phyloP scores from a whole-genome alignment of 2,113 vertebrate species.

The Chrysemys picta region DNA sequence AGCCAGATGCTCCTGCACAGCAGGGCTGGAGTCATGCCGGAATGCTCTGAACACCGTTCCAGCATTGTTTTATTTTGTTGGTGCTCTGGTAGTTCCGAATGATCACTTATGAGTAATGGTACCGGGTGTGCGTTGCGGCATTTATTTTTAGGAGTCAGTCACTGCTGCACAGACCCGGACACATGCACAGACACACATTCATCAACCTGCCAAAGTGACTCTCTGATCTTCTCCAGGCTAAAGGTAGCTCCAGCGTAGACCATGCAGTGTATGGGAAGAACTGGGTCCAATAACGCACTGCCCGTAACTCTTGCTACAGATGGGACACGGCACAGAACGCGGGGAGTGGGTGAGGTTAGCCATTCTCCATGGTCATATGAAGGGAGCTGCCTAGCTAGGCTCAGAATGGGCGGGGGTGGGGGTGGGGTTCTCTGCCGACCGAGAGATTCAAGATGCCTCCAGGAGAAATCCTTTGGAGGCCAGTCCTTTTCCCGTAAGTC shows the following conservation, averaged over 20 bases:
- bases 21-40: neutral
- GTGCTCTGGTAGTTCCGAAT: neutral
- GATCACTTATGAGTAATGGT: neutral
- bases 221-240: neutral
- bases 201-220: neutral
- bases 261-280: neutral
- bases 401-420: neutral
- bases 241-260: neutral
- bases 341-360: neutral
- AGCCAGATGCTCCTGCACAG: rapidly evolving
- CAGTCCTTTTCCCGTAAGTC: neutral
- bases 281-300: neutral
- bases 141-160: neutral
- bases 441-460: neutral
- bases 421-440: neutral
- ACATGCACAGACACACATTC: neutral
- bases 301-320: neutral
- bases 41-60: neutral
- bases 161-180: neutral
- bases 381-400: neutral
- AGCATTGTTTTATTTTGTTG: neutral
- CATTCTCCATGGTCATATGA: neutral
- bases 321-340: neutral
- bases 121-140: neutral
- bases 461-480: neutral